Conservation (phyloP, 2,888 invertebrate species). For the Acholoe squamosa region DNA sequence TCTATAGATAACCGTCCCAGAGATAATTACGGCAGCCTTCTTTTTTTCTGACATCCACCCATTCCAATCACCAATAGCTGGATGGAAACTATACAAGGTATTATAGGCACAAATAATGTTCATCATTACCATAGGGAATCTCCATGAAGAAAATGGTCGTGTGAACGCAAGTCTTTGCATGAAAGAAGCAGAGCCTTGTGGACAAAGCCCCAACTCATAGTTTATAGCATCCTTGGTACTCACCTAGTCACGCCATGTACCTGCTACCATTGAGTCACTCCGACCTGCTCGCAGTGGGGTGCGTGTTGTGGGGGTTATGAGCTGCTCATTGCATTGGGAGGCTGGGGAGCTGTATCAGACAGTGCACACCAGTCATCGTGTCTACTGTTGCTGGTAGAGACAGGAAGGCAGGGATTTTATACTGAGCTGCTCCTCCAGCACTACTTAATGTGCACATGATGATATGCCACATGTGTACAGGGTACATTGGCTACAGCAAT, state of each 20-base stretch:
- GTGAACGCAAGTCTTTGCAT: not conserved
- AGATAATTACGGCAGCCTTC: too few species aligned
- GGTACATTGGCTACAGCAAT: too few species aligned
- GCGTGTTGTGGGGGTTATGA: not conserved
- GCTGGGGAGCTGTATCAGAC: not conserved
- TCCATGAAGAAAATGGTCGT: not conserved
- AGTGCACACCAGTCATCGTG: not conserved
- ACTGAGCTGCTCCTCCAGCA: too few species aligned
- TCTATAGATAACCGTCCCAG: too few species aligned
- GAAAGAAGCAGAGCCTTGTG: not conserved
- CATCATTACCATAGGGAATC: not conserved
- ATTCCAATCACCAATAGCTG: too few species aligned
- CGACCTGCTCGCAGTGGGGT: constrained; percentile 4
- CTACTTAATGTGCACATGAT: too few species aligned
- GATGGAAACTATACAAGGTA: too few species aligned
- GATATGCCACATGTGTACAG: too few species aligned
- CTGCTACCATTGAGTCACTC: constrained; percentile 30
- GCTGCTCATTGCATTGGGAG: too few species aligned
- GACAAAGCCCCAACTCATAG: not conserved
- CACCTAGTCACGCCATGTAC: constrained; percentile 30
- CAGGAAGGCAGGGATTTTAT: not conserved
- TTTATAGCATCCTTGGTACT: constrained; percentile 11
- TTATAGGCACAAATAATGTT: too few species aligned
- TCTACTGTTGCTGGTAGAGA: not conserved
- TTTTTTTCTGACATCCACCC: too few species aligned